Conservation (phyloP, 2,888 invertebrate genomes). For the Lamellibrachia columna region DNA sequence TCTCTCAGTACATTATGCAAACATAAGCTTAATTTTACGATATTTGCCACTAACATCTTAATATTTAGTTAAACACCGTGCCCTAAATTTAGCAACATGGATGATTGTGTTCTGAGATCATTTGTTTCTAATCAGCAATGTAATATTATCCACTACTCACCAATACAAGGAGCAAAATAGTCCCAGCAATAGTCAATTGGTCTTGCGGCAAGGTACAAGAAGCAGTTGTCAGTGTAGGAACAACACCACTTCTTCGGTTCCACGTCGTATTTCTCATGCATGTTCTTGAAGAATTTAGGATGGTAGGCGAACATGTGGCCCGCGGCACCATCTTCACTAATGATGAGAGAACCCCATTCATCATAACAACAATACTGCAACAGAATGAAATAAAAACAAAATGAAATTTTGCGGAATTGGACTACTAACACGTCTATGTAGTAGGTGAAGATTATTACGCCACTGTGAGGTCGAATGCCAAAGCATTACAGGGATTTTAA, state of each 20-base stretch:
- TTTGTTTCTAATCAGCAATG: neutral
- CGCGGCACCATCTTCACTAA: neutral
- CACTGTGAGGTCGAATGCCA: too few relatives aligned
- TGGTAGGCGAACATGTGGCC: neutral
- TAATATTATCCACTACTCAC: neutral
- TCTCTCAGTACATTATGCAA: too few relatives aligned
- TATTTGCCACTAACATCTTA: too few relatives aligned
- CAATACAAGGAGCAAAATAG: neutral
- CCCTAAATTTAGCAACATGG: neutral
- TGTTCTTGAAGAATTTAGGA: neutral
- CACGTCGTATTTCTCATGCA: neutral
- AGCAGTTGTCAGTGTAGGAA: neutral
- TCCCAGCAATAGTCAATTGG: neutral
- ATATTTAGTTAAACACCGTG: too few relatives aligned
- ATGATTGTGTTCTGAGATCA: too few relatives aligned
- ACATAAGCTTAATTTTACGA: too few relatives aligned
- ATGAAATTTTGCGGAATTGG: too few relatives aligned
- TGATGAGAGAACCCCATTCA: neutral
- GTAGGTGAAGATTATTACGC: neutral
- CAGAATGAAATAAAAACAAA: neutral
- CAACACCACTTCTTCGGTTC: neutral
- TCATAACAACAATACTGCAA: neutral
- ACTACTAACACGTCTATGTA: neutral
- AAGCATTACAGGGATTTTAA: too few relatives aligned
- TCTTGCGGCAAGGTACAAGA: neutral